These are phyloP conservation scores for Oconnorella tubifera DNA, from an alignment of 2,888 invertebrate genomes.

Conservation along the genomic window DNA sequence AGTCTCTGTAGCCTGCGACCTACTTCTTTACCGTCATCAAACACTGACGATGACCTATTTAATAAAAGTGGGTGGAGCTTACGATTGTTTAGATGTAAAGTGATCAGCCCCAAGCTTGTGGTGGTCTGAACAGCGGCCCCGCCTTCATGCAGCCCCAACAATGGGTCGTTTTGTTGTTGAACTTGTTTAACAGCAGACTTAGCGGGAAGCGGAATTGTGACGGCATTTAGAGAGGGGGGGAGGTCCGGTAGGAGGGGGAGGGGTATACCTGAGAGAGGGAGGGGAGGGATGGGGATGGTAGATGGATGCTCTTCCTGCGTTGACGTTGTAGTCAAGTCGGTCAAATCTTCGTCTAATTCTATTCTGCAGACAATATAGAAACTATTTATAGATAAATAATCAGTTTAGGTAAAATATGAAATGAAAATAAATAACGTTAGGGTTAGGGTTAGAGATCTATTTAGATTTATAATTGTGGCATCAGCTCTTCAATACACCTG, in stretches of 20 bases:
- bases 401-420: no score
- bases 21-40: slow-evolving; percentile 14
- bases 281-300: not conserved
- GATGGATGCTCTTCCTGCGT: not conserved
- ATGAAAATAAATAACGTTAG: no score
- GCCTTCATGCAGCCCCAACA: not conserved
- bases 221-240: slow-evolving; percentile 9
- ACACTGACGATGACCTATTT: not conserved
- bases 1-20: slow-evolving; percentile 9
- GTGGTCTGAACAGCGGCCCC: slow-evolving; percentile 7
- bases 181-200: not conserved
- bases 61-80: slow-evolving; percentile 2
- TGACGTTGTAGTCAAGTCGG: no score
- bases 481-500: no score
- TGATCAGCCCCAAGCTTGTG: slow-evolving; percentile 10
- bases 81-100: slow-evolving; percentile 7
- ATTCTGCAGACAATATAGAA: not conserved
- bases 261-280: not conserved
- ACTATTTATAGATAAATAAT: no score
- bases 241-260: slow-evolving; percentile 1
- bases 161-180: no score
- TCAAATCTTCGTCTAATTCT: not conserved
- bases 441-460: no score
- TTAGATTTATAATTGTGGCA: no score
- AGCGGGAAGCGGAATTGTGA: slow-evolving; percentile 7